Base-by-base conservation (phyloP, 2,113 vertebrate genomes). In the Notarius quadriscutis region DNA sequence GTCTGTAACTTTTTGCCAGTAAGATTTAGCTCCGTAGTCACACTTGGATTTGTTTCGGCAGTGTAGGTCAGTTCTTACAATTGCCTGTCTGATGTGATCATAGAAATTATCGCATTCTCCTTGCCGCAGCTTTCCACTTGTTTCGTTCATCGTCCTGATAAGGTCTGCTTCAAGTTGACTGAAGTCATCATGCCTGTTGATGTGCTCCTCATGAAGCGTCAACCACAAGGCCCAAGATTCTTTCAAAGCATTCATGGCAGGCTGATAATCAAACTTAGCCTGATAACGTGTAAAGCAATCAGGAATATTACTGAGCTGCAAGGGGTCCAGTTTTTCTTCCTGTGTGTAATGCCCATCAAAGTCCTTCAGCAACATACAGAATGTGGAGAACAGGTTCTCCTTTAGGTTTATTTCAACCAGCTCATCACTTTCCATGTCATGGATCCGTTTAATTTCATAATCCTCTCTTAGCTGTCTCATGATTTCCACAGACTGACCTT, bases 401-500 rank as follows among this genome's bases (percentile, higher is more conserved):
- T 85, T 89, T 1, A 88, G 78, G 5, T 83, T 41, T 67, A 88
- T 89, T 67, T 60, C 86, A 25, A 60, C 58, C 6, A 91, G 84
- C 60, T 91, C 90, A 53, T 84, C 86, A n/a, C 25, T 78, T 60
- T 86, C 85, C 86, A 88, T 87, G 50, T 87, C 81, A 0, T 7
- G 1, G 17, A 88, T 86, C n/a, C 86, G 88, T 18, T 75, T 71
- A 10, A 80, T 71, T 74, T 89, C 90, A 25, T 69, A 72, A 5
- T 84, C 48, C 34, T 88, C 89, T 89, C 89, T 88, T 18, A 89
- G 48, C 9, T 84, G 71, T 12, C 85, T 83, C 89, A 89, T 86
- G 71, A 87, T 50, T 27, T 65, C 63, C 63, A 65, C 63, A 65
- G 63, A 65, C 63, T 65, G 63, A 27, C 63, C 63, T 65, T 65